These are phyloP conservation scores for Phalacrocorax aristotelis DNA, from an alignment of 2,113 vertebrate genomes.

Conservation along the genomic window DNA sequence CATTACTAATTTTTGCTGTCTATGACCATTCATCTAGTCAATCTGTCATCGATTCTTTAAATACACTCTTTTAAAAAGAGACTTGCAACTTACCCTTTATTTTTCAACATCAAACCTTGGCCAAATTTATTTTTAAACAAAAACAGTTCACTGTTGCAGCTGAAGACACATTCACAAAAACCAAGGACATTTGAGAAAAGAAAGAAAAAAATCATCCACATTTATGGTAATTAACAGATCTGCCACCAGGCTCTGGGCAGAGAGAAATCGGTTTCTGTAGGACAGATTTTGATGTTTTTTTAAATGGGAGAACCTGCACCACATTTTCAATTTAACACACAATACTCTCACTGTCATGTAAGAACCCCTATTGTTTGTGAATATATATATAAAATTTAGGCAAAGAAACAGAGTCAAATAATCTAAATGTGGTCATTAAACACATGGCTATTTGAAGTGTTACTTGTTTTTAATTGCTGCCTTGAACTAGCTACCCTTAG, in stretches of 20 bases:
- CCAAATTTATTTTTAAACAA: background rate
- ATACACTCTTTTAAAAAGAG: background rate
- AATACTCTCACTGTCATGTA: background rate
- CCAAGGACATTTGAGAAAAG: background rate
- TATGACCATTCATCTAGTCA: background rate
- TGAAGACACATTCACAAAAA: background rate
- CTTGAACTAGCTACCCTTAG: background rate
- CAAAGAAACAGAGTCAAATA: background rate
- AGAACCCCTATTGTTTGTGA: background rate
- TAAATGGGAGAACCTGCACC: background rate
- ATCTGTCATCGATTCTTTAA: background rate
- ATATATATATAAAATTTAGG: background rate
- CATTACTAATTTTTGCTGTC: background rate
- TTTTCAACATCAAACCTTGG: background rate
- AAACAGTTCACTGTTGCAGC: background rate
- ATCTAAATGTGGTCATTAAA: background rate
- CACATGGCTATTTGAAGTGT: background rate
- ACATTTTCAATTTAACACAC: background rate
- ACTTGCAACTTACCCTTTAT: background rate
- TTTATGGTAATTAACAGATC: background rate
- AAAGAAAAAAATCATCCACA: background rate
- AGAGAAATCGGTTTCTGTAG: background rate
- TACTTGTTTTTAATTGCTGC: background rate
- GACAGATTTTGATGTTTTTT: background rate
- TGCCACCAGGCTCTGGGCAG: background rate